Base-by-base conservation (phyloP, 2,888 invertebrate genomes). In the Synanthedon vespiformis region DNA sequence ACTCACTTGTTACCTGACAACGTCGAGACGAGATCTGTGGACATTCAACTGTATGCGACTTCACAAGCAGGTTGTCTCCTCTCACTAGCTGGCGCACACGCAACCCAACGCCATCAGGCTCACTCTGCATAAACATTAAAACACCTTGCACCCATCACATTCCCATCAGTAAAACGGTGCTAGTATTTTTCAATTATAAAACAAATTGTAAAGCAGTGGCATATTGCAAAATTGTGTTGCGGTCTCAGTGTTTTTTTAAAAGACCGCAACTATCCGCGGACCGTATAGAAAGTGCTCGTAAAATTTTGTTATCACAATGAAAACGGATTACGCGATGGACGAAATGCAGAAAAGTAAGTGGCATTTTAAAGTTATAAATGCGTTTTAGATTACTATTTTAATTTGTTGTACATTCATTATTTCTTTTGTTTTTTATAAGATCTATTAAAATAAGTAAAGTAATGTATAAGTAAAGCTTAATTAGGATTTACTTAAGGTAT, bases 241-340 rank as follows among this genome's bases (percentile, higher is more conserved):
- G 75, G 74, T 75, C 60, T 65, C 65, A 66, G 74, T 71, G 64
- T 57, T 52, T 51, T 22, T 50, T 54, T 51, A 52, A 52, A 51
- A 62, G 64, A 68, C 64, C 67, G 66, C 62, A 63, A 64, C 62
- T 62, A 65, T 65, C 67, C 60, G 62, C 60, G 64, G 65, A 68
- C 67, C 68, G 63, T 73, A 34, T 34, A 71, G 69, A 77, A 74
- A 80, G 82, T 81, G 84, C 63, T 66, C 58, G 61, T 63, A 34
- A 59, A 64, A 59, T 54, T 22, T 70, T 68, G 59, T 54, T 57
- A 27, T 64, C 64, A 75, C 72, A 67, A 87, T 87, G 87, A 87
- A 87, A 80, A 82, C 87, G 83, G 87, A 87, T 84, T 87, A 87
- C 77, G 84, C 86, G 58, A 78, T 87, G 84, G 87, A 87, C 77